These are phyloP conservation scores for Malaclemys terrapin DNA, from an alignment of 2,113 vertebrate genomes.

Conservation along the genomic window DNA sequence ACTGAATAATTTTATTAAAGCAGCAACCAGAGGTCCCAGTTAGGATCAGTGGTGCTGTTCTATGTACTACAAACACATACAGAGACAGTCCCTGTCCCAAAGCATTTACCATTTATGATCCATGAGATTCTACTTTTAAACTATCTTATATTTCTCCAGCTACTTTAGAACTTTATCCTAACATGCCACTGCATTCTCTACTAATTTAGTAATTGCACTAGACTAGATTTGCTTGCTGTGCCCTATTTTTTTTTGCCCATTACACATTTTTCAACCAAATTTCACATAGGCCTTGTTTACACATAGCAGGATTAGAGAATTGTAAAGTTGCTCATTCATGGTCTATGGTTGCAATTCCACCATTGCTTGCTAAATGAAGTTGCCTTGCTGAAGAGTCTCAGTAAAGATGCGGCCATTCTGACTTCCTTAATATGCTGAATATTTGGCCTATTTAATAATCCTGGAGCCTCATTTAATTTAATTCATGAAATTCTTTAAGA, in stretches of 20 bases:
- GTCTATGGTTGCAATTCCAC: not conserved
- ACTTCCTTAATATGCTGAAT: not conserved
- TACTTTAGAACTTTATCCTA: not conserved
- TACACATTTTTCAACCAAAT: not conserved
- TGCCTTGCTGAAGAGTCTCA: constrained; percentile 15
- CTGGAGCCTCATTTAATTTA: rapidly evolving
- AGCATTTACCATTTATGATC: not conserved
- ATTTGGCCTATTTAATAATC: not conserved
- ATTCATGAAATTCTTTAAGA: not conserved
- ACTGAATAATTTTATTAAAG: not conserved
- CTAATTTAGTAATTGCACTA: not conserved
- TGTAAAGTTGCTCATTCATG: not conserved
- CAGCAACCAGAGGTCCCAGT: not conserved
- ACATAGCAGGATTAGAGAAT: not conserved
- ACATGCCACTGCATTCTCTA: not conserved
- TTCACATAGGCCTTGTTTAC: not conserved
- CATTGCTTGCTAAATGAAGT: not conserved
- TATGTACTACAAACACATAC: not conserved
- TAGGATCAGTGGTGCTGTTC: not conserved
- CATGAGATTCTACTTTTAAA: not conserved
- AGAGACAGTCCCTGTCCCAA: not conserved
- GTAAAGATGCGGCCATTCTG: not conserved
- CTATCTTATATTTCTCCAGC: not conserved
- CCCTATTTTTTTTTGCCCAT: not conserved
- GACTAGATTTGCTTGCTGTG: not conserved